These are phyloP conservation scores for Rhinogobius similis DNA, from an alignment of 2,113 vertebrate genomes.

Conservation along the genomic window DNA sequence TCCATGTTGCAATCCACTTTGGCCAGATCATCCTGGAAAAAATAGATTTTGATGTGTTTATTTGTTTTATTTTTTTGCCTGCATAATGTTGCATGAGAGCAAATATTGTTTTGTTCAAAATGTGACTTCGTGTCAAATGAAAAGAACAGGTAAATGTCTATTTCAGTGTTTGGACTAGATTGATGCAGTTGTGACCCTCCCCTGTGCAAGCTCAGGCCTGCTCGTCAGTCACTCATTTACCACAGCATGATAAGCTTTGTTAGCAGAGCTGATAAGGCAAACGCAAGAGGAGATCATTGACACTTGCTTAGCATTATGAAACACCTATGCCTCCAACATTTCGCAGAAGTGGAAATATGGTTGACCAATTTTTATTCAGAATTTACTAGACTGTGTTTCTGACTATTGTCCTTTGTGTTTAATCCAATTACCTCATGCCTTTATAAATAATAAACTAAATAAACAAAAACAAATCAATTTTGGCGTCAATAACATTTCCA, in stretches of 20 bases:
- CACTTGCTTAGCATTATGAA: constrained; percentile 71
- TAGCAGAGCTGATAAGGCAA: constrained; percentile 74
- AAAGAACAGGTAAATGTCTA: constrained; percentile 5
- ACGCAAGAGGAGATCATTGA: constrained; percentile 75
- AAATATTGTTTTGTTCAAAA: neutral
- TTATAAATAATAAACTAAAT: neutral
- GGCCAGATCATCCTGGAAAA: too few relatives aligned
- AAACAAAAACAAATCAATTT: constrained; percentile 7
- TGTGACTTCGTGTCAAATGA: neutral
- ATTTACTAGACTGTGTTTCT: constrained; percentile 11
- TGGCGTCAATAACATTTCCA: neutral
- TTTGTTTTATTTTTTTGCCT: too few relatives aligned
- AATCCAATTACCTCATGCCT: constrained; percentile 1
- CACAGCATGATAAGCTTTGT: constrained; percentile 66
- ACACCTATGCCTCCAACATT: constrained; percentile 45
- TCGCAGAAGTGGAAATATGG: constrained; percentile 53
- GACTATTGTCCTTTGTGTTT: constrained; percentile 13
- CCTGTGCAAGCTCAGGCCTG: constrained; percentile 39
- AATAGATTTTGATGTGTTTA: too few relatives aligned
- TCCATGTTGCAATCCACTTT: too few relatives aligned
- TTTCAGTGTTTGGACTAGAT: constrained; percentile 2
- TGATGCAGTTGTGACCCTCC: constrained; percentile 38
- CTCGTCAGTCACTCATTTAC: constrained; percentile 73
- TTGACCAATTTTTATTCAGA: constrained; percentile 38
- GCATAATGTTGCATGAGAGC: too few relatives aligned